Percentiles rank a stretch among this genome's conserved stretches.
phyloP scores from a whole-genome alignment of 2,797 vertebrate genomes.

The Picus viridis region DNA sequence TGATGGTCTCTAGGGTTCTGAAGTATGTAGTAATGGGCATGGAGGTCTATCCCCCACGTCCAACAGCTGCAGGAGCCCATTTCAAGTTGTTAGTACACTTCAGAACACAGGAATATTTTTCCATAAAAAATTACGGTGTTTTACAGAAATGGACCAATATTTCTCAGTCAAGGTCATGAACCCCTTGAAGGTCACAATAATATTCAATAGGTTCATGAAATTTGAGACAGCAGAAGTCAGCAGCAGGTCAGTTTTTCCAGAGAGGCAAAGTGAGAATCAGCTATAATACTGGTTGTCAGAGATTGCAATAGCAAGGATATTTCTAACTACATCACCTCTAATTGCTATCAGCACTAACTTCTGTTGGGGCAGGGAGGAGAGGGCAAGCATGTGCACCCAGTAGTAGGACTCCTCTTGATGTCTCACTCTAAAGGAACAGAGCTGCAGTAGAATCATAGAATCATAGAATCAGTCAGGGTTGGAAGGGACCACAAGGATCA shows the following conservation, averaged over 20 bases:
- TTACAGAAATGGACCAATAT: neutral
- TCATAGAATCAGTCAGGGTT: too few relatives aligned
- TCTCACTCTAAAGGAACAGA: neutral
- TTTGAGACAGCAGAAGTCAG: slow-evolving; percentile 36
- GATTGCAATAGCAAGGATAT: neutral
- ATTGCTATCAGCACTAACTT: neutral
- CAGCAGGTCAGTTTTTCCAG: neutral
- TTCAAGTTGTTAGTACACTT: neutral
- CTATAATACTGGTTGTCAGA: neutral
- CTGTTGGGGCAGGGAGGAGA: neutral
- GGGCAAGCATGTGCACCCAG: neutral
- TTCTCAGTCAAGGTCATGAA: neutral
- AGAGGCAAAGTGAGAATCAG: neutral
- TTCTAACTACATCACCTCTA: neutral
- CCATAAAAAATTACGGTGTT: neutral
- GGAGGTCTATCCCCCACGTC: neutral
- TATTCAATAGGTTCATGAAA: slow-evolving; percentile 5
- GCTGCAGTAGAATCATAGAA: too few relatives aligned
- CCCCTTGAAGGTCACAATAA: neutral
- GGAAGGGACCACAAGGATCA: too few relatives aligned
- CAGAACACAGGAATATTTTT: neutral
- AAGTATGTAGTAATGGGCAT: neutral
- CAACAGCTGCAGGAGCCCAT: neutral
- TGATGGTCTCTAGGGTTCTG: neutral
- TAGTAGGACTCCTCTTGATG: neutral